Evolutionary conservation across 2,113 vertebrate genomes (phyloP).

Genomic region (Bubo bubo): DNA sequence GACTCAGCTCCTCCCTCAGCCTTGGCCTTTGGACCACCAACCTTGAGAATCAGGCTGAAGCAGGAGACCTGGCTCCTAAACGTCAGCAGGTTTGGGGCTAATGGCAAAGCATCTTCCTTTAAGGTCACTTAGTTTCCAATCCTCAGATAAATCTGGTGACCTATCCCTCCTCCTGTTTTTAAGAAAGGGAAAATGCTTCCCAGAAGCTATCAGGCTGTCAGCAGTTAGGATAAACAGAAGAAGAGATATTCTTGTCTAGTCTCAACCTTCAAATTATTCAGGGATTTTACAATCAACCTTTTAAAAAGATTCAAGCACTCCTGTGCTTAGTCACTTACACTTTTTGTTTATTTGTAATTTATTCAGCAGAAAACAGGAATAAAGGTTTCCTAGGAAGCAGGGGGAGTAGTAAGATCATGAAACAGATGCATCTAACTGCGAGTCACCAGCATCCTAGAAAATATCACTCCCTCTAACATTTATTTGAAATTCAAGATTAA

Average conservation of each 20-base stretch:
- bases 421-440: slow-evolving; percentile 23
- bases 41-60: neutral
- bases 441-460: slow-evolving; percentile 20
- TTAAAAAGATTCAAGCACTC: neutral
- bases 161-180: neutral
- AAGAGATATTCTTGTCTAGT: neutral
- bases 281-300: neutral
- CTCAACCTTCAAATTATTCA: neutral
- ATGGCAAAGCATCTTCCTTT: neutral
- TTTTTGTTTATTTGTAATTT: neutral
- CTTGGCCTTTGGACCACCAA: slow-evolving; percentile 18
- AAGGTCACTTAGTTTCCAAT: neutral
- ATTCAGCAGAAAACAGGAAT: neutral
- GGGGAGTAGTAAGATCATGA: neutral
- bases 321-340: neutral
- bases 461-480: neutral
- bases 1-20: neutral
- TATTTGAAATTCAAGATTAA: slow-evolving; percentile 16
- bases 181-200: neutral
- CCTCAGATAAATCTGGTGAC: neutral
- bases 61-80: neutral
- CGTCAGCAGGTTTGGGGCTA: neutral
- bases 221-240: neutral
- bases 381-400: slow-evolving; percentile 15
- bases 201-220: neutral